phyloP scores from a whole-genome alignment of 2,113 vertebrate genomes.

The Pseudonaja textilis region DNA sequence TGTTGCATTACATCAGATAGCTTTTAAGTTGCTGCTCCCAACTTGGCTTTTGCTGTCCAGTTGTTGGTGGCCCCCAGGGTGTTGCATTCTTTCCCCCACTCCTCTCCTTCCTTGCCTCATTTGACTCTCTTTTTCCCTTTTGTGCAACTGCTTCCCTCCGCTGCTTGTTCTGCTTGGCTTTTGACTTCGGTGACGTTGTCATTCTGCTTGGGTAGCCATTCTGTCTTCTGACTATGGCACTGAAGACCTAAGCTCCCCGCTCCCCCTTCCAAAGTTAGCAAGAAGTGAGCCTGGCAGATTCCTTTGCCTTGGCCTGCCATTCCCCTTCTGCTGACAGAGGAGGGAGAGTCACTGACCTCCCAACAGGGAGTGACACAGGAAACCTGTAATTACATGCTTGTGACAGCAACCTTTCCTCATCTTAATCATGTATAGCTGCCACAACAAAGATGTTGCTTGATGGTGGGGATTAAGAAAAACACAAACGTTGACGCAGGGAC shows the following conservation, averaged over 20 bases:
- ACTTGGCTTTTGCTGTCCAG: neutral
- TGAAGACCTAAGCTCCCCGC: neutral
- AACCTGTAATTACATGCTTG: conserved; percentile 63
- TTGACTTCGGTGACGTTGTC: neutral
- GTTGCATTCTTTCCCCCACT: neutral
- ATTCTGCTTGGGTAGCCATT: neutral
- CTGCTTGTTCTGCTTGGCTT: neutral
- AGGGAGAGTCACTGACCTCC: conserved; percentile 63
- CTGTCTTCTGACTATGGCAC: neutral
- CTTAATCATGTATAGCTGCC: conserved; percentile 63
- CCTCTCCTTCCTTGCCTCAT: neutral
- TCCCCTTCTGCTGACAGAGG: conserved; percentile 33
- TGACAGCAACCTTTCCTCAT: conserved; percentile 65
- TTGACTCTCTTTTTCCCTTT: neutral
- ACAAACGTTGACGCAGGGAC: conserved; percentile 45
- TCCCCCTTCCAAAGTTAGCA: neutral
- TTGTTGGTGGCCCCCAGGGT: neutral
- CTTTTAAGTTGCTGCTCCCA: neutral
- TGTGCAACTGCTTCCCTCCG: neutral
- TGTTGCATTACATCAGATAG: neutral
- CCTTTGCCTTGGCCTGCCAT: neutral
- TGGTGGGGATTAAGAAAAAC: conserved; percentile 63
- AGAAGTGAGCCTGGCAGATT: conserved; percentile 5
- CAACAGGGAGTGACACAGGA: conserved; percentile 68
- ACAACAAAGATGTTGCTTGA: conserved; percentile 58